A percentile compares a stretch with the other conserved stretches of the same genome.
phyloP scores from a whole-genome alignment of 64 coral and sea anemone species.

The Montipora sp. region DNA sequence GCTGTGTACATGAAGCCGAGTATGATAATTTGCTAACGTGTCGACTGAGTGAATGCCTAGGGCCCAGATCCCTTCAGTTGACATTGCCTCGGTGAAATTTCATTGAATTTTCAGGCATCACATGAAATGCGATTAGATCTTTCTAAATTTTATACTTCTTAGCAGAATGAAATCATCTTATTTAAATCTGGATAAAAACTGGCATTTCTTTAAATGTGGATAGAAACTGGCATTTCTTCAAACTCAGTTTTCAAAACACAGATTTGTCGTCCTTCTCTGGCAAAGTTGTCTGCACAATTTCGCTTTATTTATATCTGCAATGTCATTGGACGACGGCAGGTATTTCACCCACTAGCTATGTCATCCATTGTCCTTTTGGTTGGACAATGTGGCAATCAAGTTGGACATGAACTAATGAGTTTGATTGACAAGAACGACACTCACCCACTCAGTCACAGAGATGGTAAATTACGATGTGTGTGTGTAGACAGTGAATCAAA shows the following conservation, averaged over 20 bases:
- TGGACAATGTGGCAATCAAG: slow-evolving; percentile 95
- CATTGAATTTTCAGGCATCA: too few species aligned
- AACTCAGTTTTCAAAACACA: too few species aligned
- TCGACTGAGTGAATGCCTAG: slow-evolving; percentile 3
- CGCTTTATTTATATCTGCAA: neutral
- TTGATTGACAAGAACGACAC: slow-evolving; percentile 77
- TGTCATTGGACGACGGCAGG: neutral
- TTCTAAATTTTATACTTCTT: too few species aligned
- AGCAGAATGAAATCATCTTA: too few species aligned
- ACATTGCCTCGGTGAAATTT: too few species aligned
- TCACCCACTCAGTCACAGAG: slow-evolving; percentile 86
- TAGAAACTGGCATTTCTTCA: too few species aligned
- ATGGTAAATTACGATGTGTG: slow-evolving; percentile 94
- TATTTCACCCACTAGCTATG: slow-evolving; percentile 43
- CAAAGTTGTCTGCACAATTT: too few species aligned
- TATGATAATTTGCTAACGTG: neutral
- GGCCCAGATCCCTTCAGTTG: neutral
- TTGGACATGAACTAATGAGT: slow-evolving; percentile 88
- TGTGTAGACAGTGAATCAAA: slow-evolving; percentile 91
- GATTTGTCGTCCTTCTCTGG: too few species aligned
- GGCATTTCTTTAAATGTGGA: too few species aligned
- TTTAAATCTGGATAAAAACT: too few species aligned
- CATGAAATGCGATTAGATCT: too few species aligned
- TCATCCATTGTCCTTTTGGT: slow-evolving; percentile 83
- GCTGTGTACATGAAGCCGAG: too few species aligned